Conservation (phyloP, 2,113 vertebrate species). For the Sebastes schlegelii region DNA sequence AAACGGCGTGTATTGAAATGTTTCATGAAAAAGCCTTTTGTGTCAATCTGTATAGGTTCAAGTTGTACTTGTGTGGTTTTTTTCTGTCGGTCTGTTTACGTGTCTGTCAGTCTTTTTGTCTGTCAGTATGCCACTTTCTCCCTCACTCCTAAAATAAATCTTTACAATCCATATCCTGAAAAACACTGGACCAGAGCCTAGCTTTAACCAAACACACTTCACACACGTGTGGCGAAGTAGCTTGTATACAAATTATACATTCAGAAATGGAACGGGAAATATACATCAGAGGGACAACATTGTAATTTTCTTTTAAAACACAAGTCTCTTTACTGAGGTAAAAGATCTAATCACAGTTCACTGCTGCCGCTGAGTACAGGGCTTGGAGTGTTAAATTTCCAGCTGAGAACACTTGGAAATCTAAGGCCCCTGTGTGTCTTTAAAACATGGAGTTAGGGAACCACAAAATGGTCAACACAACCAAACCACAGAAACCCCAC, state of each 20-base stretch:
- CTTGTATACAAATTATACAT: constrained; percentile 48
- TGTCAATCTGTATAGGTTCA: background rate
- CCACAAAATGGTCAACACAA: constrained; percentile 75
- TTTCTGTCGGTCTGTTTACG: constrained; percentile 40
- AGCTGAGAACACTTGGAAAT: constrained; percentile 66
- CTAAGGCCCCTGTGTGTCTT: constrained; percentile 63
- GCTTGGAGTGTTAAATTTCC: constrained; percentile 62
- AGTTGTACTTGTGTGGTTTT: constrained; percentile 29
- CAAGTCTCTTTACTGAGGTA: constrained; percentile 19
- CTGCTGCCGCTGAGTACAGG: constrained; percentile 31
- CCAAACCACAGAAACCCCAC: constrained; percentile 72
- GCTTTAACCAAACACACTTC: constrained; percentile 48
- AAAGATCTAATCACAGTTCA: constrained; percentile 63
- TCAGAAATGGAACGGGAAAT: constrained; percentile 50
- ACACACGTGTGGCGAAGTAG: constrained; percentile 27
- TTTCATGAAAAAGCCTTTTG: constrained; percentile 5
- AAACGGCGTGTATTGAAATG: constrained; percentile 11
- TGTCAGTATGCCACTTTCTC: constrained; percentile 34
- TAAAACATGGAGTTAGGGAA: constrained; percentile 71
- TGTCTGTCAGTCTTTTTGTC: constrained; percentile 28
- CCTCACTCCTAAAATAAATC: constrained; percentile 42
- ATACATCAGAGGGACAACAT: constrained; percentile 38
- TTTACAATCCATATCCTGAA: constrained; percentile 33
- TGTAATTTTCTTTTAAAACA: constrained; percentile 53
- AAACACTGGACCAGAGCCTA: constrained; percentile 18